A percentile compares a stretch with the other conserved stretches of the same genome.
Evolutionary conservation across 53 echinoderm and acorn worm genomes (phyloP).

Genomic region (Astropecten irregularis): DNA sequence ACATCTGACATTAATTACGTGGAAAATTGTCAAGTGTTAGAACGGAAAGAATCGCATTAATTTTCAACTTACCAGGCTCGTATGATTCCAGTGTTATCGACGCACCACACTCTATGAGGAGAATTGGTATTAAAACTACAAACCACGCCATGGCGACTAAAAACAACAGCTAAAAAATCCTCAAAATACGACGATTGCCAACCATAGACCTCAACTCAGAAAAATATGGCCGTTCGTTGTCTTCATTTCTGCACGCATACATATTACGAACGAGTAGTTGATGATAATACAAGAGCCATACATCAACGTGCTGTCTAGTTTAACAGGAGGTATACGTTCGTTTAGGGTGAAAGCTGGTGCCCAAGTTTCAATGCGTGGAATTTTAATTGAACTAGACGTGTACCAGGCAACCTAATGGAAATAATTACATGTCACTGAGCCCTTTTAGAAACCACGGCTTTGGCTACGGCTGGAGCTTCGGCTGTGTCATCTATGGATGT

Average conservation of each 20-base stretch:
- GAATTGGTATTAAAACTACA: constrained; percentile 18
- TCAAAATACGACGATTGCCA: neutral
- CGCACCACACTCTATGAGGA: constrained; percentile 11
- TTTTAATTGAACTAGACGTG: neutral
- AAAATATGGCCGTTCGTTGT: constrained; percentile 54
- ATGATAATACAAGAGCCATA: neutral
- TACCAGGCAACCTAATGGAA: constrained; percentile 15
- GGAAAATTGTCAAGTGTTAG: too few species aligned
- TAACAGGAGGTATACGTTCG: constrained; percentile 22
- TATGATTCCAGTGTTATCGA: constrained; percentile 15
- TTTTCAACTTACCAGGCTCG: constrained; percentile 49
- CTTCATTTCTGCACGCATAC: neutral
- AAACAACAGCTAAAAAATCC: constrained; percentile 10
- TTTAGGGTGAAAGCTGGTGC: neutral
- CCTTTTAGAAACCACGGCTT: too few species aligned
- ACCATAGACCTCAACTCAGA: neutral
- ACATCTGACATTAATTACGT: too few species aligned
- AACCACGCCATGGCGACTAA: constrained; percentile 43
- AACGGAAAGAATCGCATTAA: too few species aligned
- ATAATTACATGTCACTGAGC: too few species aligned
- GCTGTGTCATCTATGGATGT: too few species aligned
- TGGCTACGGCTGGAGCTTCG: too few species aligned
- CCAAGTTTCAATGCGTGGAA: neutral
- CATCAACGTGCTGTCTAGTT: neutral
- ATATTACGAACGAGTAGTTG: neutral